Evolutionary conservation across 2,888 invertebrate species (phyloP), one percentile per base, ranked within the genome.

Genomic region (Lysandra bellargus): DNA sequence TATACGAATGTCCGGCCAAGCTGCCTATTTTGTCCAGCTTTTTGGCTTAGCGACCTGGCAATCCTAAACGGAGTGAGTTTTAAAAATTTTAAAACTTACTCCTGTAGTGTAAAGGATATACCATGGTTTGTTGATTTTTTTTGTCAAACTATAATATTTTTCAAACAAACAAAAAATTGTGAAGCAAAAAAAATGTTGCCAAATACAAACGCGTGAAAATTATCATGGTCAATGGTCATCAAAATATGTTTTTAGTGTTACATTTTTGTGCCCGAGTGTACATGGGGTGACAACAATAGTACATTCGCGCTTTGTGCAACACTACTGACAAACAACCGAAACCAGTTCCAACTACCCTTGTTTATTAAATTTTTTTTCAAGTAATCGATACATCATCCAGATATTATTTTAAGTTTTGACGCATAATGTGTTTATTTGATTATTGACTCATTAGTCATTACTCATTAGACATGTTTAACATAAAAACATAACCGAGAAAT

Each of bases 261-360:
- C 12, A 37, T 69, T 69, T 69, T 17, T 33, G 17, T 69, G 33
- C 0, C 33, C 69, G 33, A 69, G 69, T 69, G 69, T 69, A 69
- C 69, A 60, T 60, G 40, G 74, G 74, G 76, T 14, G 3, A 33
- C 4, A 49, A 76, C 76, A 76, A 76, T 53, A 30, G 75, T 53
- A 17, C 76, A 76, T 57, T 76, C 53, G 33, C 30, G 76, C 76
- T 76, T 53, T 49, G 49, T 75, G 6, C 30, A 53, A 4, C 14
- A 23, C 30, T n/a, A 30, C 44, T 53, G 53, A 53, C 75, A 23
- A 76, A 33, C 57, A 30, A 33, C 49, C 76, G 17, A 49, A 76
- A 76, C 76, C 76, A 76, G 76, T 76, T 76, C 17, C 17, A 49
- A 3, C 14, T 33, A 76, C 76, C 76, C 76, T 7, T 2, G 57